Evolutionary conservation across 1,140 invertebrate genomes (phyloP).

Genomic region (Watersipora subatra): DNA sequence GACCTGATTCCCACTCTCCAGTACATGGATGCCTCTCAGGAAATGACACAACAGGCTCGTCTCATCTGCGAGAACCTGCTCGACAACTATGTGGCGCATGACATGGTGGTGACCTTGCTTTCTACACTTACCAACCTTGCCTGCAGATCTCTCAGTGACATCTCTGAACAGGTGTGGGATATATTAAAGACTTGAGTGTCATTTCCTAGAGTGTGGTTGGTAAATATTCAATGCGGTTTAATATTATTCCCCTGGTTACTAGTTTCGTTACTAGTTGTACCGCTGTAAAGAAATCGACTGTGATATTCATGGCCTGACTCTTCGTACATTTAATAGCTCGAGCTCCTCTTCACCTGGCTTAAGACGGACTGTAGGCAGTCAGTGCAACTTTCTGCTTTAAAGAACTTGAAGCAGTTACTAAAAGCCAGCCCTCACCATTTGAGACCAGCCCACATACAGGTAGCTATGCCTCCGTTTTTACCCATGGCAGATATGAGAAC

Average conservation of each 20-base stretch:
- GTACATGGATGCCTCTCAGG: slow-evolving; percentile 57
- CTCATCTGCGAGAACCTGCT: slow-evolving; percentile 66
- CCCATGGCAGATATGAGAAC: too few relatives aligned
- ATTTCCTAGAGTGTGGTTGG: too few relatives aligned
- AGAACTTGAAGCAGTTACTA: slow-evolving; percentile 48
- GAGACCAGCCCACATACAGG: not conserved
- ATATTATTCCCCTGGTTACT: too few relatives aligned
- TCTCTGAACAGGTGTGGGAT: slow-evolving; percentile 64
- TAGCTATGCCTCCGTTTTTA: too few relatives aligned
- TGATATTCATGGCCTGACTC: too few relatives aligned
- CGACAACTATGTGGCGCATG: slow-evolving; percentile 65
- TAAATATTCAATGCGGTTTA: too few relatives aligned
- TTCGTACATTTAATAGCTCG: slow-evolving; percentile 40
- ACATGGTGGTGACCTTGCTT: slow-evolving; percentile 72
- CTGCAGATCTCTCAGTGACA: slow-evolving; percentile 71
- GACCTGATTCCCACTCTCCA: slow-evolving; percentile 77
- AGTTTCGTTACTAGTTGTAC: too few relatives aligned
- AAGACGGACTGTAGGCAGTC: slow-evolving; percentile 51
- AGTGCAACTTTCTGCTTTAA: slow-evolving; percentile 60
- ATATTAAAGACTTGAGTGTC: too few relatives aligned
- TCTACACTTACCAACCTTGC: slow-evolving; percentile 75
- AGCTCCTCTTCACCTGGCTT: slow-evolving; percentile 47
- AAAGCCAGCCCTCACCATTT: not conserved
- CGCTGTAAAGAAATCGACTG: too few relatives aligned
- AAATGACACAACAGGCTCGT: slow-evolving; percentile 47